Percentiles rank a stretch among this genome's conserved stretches.
These are phyloP conservation scores for Novumbra hubbsi DNA, from an alignment of 2,797 vertebrate genomes.

Conservation along the genomic window DNA sequence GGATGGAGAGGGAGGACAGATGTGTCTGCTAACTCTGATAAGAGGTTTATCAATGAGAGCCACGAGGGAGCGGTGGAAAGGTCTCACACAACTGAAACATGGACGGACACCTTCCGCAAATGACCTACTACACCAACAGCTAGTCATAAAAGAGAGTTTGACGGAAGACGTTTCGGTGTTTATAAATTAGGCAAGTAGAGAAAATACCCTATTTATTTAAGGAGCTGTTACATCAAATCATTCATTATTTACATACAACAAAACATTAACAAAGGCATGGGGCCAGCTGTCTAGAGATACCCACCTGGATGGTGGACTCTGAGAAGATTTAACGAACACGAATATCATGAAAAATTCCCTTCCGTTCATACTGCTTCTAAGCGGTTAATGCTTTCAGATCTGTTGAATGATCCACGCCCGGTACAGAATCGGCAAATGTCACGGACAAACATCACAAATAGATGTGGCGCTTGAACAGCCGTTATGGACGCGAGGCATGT, in stretches of 20 bases:
- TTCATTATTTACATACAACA: conserved; percentile 4
- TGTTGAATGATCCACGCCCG: neutral
- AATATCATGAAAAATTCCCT: too few relatives aligned
- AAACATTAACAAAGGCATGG: neutral
- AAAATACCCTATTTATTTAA: neutral
- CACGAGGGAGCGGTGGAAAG: conserved; percentile 6
- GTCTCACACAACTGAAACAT: neutral
- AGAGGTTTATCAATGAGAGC: conserved; percentile 23
- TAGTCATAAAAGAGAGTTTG: neutral
- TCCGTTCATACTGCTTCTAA: too few relatives aligned
- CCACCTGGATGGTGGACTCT: too few relatives aligned
- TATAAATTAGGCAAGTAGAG: neutral
- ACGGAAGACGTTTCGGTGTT: neutral
- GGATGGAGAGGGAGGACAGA: neutral
- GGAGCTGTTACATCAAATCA: neutral
- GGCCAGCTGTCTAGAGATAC: neutral
- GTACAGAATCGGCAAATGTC: neutral
- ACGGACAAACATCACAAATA: conserved; percentile 2
- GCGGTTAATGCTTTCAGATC: neutral
- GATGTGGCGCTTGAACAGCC: neutral
- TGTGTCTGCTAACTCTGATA: conserved; percentile 30
- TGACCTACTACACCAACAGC: neutral
- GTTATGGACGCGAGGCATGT: conserved; percentile 57
- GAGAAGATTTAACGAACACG: too few relatives aligned
- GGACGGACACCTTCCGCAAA: neutral